Conservation (phyloP, 2,888 invertebrate genomes). For the Parthenolecanium corni region DNA sequence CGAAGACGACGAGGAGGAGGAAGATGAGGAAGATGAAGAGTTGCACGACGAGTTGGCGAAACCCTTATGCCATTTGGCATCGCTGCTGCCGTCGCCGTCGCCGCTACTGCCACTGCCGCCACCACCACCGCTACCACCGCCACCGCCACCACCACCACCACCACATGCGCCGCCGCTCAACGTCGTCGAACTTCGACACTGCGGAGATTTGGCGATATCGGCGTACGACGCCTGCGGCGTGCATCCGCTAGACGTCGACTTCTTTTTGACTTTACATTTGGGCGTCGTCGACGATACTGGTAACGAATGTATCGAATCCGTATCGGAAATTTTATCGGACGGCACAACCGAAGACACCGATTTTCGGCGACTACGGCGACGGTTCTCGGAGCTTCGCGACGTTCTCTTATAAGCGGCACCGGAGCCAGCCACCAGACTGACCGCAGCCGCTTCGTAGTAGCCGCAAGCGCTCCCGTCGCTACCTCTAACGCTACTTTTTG, state of each 20-base stretch:
- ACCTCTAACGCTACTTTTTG: neutral
- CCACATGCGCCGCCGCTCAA: neutral
- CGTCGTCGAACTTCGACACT: constrained; percentile 29
- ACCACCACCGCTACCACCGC: neutral
- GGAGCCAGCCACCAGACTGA: constrained; percentile 5
- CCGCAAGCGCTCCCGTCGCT: neutral
- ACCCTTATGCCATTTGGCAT: constrained; percentile 14
- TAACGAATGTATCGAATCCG: constrained; percentile 74
- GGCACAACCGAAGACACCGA: constrained; percentile 71
- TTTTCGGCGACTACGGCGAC: constrained; percentile 43
- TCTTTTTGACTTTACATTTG: constrained; percentile 31
- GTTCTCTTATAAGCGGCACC: constrained; percentile 23
- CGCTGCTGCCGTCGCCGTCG: neutral
- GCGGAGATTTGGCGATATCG: constrained; percentile 55
- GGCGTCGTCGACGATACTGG: constrained; percentile 44
- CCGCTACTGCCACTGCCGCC: neutral
- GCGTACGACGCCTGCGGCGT: constrained; percentile 60
- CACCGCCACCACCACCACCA: neutral
- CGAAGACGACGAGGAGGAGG: constrained; percentile 5
- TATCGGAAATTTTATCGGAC: constrained; percentile 64
- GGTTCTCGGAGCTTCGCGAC: constrained; percentile 25
- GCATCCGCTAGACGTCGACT: constrained; percentile 36
- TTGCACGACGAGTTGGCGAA: constrained; percentile 6
- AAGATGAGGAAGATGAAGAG: neutral
- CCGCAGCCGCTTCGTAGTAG: neutral